A percentile compares a stretch with the other conserved stretches of the same genome.
These are phyloP conservation scores for Hedychridium roseum DNA, from an alignment of 2,888 invertebrate genomes.

Conservation along the genomic window DNA sequence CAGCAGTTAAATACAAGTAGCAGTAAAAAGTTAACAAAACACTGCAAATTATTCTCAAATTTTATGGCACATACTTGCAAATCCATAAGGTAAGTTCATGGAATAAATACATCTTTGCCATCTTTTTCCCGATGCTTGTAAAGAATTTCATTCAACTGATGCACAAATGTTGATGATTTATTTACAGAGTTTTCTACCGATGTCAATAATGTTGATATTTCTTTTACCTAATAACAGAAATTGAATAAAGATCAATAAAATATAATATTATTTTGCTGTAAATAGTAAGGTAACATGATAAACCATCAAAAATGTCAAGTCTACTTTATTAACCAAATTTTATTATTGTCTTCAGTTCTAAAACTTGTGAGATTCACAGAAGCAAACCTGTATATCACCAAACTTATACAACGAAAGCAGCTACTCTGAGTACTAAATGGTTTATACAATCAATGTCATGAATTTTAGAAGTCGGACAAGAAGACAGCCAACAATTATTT, in stretches of 20 bases:
- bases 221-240: slow-evolving; percentile 55
- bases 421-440: no score
- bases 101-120: slow-evolving; percentile 34
- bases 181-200: slow-evolving; percentile 59
- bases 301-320: not conserved
- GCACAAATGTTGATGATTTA: slow-evolving; percentile 54
- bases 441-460: no score
- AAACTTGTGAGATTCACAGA: not conserved
- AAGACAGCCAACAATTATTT: not conserved
- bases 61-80: not conserved
- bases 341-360: not conserved
- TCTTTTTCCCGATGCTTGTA: slow-evolving; percentile 49
- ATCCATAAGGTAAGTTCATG: slow-evolving; percentile 3
- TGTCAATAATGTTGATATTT: slow-evolving; percentile 61
- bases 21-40: no score
- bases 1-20: no score
- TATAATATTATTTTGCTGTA: not conserved
- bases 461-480: no score
- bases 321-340: not conserved
- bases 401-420: no score
- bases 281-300: not conserved
- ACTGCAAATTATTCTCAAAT: no score
- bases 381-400: not conserved
- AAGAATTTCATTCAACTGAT: slow-evolving; percentile 55
- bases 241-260: slow-evolving; percentile 5